phyloP scores from a whole-genome alignment of 30 jellyfish, hydroid and myxozoan species.

The Aurelia aurita complex sp. Pacific region DNA sequence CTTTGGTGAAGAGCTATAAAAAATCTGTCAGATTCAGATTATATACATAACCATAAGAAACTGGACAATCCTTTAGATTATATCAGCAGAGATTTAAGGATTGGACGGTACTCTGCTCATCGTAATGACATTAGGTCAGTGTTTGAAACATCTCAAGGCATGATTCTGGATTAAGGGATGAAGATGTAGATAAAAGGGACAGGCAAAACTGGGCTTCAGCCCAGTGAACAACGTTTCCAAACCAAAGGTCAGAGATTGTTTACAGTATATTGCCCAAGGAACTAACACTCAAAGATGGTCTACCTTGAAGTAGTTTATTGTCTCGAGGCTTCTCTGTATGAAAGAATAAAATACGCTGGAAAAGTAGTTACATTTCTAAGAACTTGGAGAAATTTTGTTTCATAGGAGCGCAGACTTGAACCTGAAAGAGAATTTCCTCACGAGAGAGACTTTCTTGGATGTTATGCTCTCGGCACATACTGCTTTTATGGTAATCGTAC shows the following conservation, averaged over 20 bases:
- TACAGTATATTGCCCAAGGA: background rate
- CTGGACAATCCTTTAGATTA: constrained; percentile 32
- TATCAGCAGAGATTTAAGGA: constrained; percentile 16
- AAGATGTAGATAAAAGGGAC: constrained; percentile 23
- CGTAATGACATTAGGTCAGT: constrained; percentile 20
- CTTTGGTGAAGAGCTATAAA: background rate
- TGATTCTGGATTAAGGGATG: constrained; percentile 12
- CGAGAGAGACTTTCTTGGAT: constrained; percentile 37
- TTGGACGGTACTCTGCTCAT: constrained; percentile 21
- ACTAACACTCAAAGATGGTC: constrained; percentile 1
- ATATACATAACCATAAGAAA: constrained; percentile 18
- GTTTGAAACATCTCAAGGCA: constrained; percentile 6
- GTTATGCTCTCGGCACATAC: constrained; percentile 21
- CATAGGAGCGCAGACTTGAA: background rate
- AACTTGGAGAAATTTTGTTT: constrained; percentile 46
- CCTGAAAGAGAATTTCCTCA: constrained; percentile 36
- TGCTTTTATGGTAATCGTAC: constrained; percentile 45
- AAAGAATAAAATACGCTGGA: constrained; percentile 39
- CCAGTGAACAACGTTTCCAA: constrained; percentile 13
- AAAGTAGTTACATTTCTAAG: constrained; percentile 42
- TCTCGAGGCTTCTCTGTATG: constrained; percentile 25
- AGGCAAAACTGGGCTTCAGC: constrained; percentile 52
- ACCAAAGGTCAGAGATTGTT: constrained; percentile 4
- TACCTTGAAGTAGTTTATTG: constrained; percentile 21
- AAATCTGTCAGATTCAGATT: constrained; percentile 17